Base-by-base conservation (phyloP, 2,888 invertebrate species). In the Osmoderma eremita region DNA sequence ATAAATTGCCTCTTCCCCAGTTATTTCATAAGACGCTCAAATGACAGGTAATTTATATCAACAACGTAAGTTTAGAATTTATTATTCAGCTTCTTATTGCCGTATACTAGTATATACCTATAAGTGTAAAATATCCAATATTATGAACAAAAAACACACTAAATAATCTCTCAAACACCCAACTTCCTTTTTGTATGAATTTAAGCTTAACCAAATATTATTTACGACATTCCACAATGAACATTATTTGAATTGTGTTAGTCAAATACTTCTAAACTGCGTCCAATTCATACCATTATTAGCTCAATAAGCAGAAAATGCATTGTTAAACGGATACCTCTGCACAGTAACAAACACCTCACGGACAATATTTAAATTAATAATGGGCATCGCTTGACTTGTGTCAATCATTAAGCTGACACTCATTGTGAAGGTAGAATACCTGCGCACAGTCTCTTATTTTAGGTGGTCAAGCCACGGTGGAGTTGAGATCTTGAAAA, bases 371-470 rank as follows among this genome's bases (percentile, higher is more conserved):
- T 65, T 65, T 56, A 65, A 58, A 65, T 65, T 58, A 49, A 56
- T 38, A 65, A 42, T 61, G 18, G 56, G 45, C 17, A 56, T 45
- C 38, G 53, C 54, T 54, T 62, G 62, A 41, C 62, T 62, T 48
- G 38, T 63, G 67, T 67, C 67, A 67, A 54, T 67, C 67, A 67
- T 54, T 51, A 53, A 62, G 15, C 38, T 67, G 67, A 63, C 67
- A 62, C 39, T 30, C 45, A 62, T 67, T 67, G 67, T 51, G 13
- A 10, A 36, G 36, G 6, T 36, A 49, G 36, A 42, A 54, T 67
- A 67, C 67, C 67, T 67, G 67, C 18, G 63, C 38, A 39, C 24
- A 24, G 48, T 48, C 24, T 30, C 30, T 17, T 66, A n/a, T 54
- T 62, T 63, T 63, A 18, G 18, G 45, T 67, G 62, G 54, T 42